Conservation (phyloP, 2,888 invertebrate genomes). For the Dryobotodes eremita region DNA sequence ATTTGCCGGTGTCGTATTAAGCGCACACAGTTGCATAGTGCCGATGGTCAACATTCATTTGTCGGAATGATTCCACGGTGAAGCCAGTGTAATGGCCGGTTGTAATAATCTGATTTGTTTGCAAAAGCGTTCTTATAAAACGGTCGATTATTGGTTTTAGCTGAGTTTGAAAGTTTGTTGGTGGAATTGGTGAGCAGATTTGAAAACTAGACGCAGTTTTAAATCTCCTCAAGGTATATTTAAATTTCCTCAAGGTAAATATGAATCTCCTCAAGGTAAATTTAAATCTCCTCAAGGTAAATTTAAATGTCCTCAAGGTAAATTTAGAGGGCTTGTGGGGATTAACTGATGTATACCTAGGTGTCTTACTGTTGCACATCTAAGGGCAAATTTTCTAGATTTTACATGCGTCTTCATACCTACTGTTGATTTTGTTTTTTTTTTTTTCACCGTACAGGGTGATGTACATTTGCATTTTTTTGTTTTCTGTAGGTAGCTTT, state of each 20-base stretch:
- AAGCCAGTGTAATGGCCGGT: constrained; percentile 53
- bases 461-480: too few relatives aligned
- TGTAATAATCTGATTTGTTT: constrained; percentile 55
- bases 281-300: too few relatives aligned
- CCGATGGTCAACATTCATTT: constrained; percentile 71
- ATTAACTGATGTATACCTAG: not conserved
- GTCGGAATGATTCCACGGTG: constrained; percentile 51
- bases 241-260: too few relatives aligned
- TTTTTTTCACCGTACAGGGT: too few relatives aligned
- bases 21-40: constrained; percentile 65
- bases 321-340: not conserved
- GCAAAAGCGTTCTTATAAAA: constrained; percentile 49
- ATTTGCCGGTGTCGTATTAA: constrained; percentile 63
- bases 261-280: not conserved
- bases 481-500: too few relatives aligned
- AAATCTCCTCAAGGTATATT: not conserved
- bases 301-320: too few relatives aligned
- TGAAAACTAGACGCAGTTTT: not conserved
- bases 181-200: not conserved
- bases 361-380: not conserved
- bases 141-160: constrained; percentile 38
- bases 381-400: not conserved
- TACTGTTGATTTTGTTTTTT: not conserved
- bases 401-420: not conserved
- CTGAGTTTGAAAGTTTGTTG: constrained; percentile 8